Base-by-base conservation (phyloP, 2,113 vertebrate species). In the Sus scrofa region DNA sequence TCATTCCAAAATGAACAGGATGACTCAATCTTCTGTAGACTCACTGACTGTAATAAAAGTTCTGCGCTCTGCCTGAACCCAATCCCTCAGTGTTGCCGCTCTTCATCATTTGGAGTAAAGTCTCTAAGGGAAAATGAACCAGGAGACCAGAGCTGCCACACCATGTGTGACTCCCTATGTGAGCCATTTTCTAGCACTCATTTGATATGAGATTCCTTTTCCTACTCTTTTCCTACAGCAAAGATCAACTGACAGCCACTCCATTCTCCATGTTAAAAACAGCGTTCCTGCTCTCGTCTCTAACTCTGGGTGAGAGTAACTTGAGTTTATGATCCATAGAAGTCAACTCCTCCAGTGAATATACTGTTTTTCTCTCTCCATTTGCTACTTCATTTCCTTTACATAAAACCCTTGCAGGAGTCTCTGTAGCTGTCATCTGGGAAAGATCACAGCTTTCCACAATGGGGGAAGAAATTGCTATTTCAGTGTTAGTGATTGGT, bases 361-460 rank as follows among this genome's bases (percentile, higher is more conserved):
- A 56, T 22, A 81, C 58, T 89, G 74, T 67, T 83, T 94, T 96
- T 65, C 68, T 68, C 54, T 92, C 54, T 88, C 74, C 93, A 87
- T 94, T 96, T 96, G 62, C 82, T 60, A 92, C 89, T 96, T 95
- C 94, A 95, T 96, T 97, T 91, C 95, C 94, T 44, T 71, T 94
- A 52, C 73, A 79, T 91, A 81, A 97, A 96, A 96, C 56, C 82
- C 65, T 91, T 71, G 26, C 75, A 95, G 94, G 93, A 94, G 44
- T 95, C 60, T 65, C 93, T 94, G 97, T 93, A 93, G 91, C 95
- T 97, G 97, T 96, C 96, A 97, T 96, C 95, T 97, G 97, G 96
- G 89, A 91, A 91, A 92, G 78, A 97, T 95, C 94, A 91, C 83
- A 96, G 78, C 86, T 97, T 96, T 96, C 90, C 86, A 92, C 86